These are phyloP conservation scores for Bicyclus anynana DNA, from an alignment of 1,140 invertebrate genomes.

Conservation along the genomic window DNA sequence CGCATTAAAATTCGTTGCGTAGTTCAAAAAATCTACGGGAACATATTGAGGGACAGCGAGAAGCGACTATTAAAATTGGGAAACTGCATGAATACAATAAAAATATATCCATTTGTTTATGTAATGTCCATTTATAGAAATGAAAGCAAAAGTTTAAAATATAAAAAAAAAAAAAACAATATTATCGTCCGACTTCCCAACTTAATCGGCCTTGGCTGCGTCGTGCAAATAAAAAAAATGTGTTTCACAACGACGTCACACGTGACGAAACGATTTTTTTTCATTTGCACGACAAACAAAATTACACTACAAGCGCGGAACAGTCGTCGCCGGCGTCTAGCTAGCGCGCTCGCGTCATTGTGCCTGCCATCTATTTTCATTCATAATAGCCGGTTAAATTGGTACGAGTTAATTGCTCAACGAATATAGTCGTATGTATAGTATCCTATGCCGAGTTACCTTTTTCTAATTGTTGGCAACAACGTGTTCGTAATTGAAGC, in stretches of 20 bases:
- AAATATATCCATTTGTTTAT: not conserved
- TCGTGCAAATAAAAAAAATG: not conserved
- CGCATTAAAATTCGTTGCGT: too few relatives aligned
- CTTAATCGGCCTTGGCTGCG: constrained; percentile 42
- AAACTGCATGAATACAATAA: too few relatives aligned
- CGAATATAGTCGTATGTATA: too few relatives aligned
- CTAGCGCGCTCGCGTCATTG: constrained; percentile 42
- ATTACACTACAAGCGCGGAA: constrained; percentile 23
- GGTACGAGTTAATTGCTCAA: constrained; percentile 18
- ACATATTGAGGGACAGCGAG: too few relatives aligned
- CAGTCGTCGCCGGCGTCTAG: constrained; percentile 43
- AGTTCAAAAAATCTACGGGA: too few relatives aligned
- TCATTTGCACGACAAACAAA: constrained; percentile 62
- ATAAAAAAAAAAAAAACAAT: not conserved
- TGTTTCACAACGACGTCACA: constrained; percentile 47
- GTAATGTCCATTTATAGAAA: not conserved
- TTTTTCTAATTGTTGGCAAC: constrained; percentile 13
- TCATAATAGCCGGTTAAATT: constrained; percentile 26
- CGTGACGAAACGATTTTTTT: constrained; percentile 63
- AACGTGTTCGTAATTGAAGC: constrained; percentile 22
- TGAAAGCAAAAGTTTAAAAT: not conserved
- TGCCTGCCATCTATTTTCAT: constrained; percentile 34
- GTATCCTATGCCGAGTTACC: too few relatives aligned
- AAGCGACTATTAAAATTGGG: too few relatives aligned
- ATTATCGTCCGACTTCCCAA: constrained; percentile 1